Conservation (phyloP, 2,797 vertebrate genomes). For the Argya squamiceps region DNA sequence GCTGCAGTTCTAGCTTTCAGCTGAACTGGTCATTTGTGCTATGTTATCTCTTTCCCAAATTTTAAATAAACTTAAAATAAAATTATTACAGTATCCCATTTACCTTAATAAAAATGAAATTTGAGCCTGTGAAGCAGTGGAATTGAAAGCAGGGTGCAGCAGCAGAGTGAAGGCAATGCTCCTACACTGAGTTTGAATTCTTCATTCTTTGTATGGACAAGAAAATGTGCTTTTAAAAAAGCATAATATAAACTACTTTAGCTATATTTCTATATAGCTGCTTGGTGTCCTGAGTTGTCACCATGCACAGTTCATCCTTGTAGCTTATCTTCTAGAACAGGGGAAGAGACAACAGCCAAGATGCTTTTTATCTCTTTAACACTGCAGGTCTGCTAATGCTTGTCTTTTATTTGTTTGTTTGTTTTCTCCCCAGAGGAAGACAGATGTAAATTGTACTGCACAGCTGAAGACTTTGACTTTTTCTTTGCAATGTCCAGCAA, state of each 20-base stretch:
- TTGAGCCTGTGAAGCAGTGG: neutral
- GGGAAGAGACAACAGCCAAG: neutral
- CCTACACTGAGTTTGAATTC: neutral
- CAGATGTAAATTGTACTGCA: constrained; percentile 96
- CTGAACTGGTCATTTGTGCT: neutral
- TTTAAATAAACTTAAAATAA: neutral
- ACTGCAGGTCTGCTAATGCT: neutral
- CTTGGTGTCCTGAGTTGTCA: neutral
- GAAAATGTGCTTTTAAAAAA: neutral
- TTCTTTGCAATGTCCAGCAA: constrained; percentile 98
- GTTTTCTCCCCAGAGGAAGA: constrained; percentile 85
- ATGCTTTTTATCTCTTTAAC: neutral
- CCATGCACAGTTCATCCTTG: neutral
- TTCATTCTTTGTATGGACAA: constrained; percentile 5
- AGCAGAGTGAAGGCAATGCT: neutral
- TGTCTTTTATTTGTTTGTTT: neutral
- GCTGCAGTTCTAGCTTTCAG: neutral
- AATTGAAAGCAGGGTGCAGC: neutral
- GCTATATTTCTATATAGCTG: neutral
- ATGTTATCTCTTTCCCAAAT: neutral
- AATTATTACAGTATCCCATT: neutral
- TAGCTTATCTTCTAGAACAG: neutral
- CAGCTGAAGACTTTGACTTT: constrained; percentile 96
- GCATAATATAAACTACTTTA: neutral
- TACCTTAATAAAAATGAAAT: neutral